Evolutionary conservation across 1,140 invertebrate genomes (phyloP), one percentile per base, ranked within the genome.

Genomic region (Propsilocerus akamusi): DNA sequence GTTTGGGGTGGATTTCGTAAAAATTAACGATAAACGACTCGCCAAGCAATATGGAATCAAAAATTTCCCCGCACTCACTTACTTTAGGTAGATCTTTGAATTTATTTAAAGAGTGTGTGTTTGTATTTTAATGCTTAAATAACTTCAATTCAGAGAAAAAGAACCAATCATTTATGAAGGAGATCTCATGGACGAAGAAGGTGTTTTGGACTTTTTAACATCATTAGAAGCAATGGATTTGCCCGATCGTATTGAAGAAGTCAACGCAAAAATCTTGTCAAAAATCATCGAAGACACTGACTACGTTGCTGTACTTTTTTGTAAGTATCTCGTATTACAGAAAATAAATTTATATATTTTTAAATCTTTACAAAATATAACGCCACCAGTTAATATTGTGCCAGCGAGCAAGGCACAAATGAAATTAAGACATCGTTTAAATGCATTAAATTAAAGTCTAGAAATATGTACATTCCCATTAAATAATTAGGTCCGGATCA

Each of bases 171-270:
- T 90, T 60, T 92, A 89, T 68, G 86, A 92, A 74, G 87, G 89
- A 70, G 90, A 95, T 74, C 72, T 94, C 63, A 92, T 90, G 85
- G 86, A 94, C 68, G 89, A 93, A 69, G 87, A 88, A 68, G 83
- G 78, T 63, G 88, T 94, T 51, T 68, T 94, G 56, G 88, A 93
- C 69, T 95, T 94, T 69, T 70, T 95, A 48, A 93, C 88, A 48
- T 90, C 87, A 64, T 74, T 93, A 55, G 88, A 93, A 71, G 86
- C 89, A 53, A 91, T 94, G 86, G 89, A 93, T 63, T 67, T 89
- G 57, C 89, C 90, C n/a, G 89, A 94, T 67, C 75, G 88, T 66
- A 94, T 95, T 62, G 90, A 94, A 73, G 90, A 94, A 75, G 90
- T 94, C 22, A 93, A 93, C 67, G 72, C 86, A 23, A 89, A 87